Conservation (phyloP, 2,888 invertebrate species). For the Furcula furcula region DNA sequence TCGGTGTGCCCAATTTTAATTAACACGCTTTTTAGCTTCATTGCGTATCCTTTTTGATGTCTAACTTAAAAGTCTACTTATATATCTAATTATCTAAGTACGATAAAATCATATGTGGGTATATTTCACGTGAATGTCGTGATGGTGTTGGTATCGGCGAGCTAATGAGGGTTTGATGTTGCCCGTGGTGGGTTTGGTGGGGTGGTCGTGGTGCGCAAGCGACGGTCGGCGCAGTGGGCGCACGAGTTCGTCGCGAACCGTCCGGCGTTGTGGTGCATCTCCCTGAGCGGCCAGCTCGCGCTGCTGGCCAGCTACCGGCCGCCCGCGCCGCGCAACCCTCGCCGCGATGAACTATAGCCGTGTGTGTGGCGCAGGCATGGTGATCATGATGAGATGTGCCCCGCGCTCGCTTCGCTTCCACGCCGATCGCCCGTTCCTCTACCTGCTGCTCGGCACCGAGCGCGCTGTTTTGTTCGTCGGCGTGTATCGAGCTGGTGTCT, state of each 20-base stretch:
- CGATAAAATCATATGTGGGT: too few species aligned
- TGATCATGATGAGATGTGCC: constrained; percentile 66
- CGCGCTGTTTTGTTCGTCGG: constrained; percentile 54
- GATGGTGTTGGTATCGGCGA: too few species aligned
- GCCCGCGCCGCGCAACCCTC: not conserved
- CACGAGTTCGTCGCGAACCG: constrained; percentile 49
- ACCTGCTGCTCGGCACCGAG: constrained; percentile 45
- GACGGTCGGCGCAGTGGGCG: constrained; percentile 35
- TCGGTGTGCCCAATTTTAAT: too few species aligned
- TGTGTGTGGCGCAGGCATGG: constrained; percentile 60
- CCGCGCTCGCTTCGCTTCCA: constrained; percentile 45
- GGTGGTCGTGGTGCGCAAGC: constrained; percentile 46
- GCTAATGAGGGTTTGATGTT: too few species aligned
- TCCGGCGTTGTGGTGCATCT: constrained; percentile 58
- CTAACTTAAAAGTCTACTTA: too few species aligned
- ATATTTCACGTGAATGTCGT: too few species aligned
- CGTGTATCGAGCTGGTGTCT: constrained; percentile 40
- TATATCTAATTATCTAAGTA: too few species aligned
- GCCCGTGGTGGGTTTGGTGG: too few species aligned
- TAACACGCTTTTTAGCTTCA: too few species aligned
- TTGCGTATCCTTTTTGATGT: too few species aligned
- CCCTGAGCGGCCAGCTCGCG: constrained; percentile 29
- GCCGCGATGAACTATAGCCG: constrained; percentile 2
- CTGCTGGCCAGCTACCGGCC: constrained; percentile 40
- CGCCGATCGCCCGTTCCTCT: constrained; percentile 71